Percentiles rank a stretch among this genome's conserved stretches.
Conservation (phyloP, 2,888 invertebrate species). For the Chrysotoxum bicinctum region DNA sequence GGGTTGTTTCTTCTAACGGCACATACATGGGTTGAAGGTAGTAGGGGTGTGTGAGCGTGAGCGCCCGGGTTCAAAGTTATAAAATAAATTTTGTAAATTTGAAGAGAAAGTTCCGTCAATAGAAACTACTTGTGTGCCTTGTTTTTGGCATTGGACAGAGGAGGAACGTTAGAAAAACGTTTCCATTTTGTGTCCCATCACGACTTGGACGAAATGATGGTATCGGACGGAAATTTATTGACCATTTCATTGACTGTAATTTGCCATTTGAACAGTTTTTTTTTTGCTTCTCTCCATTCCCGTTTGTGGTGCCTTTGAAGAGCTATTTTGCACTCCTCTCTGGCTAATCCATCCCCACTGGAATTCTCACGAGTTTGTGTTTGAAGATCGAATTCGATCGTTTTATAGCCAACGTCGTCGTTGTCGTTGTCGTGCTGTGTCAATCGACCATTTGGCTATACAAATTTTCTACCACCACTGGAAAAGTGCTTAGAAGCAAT, state of each 20-base stretch:
- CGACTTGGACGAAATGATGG: conserved; percentile 68
- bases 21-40: not conserved
- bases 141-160: not conserved
- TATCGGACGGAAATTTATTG: conserved; percentile 73
- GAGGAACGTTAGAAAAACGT: conserved; percentile 4
- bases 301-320: not conserved
- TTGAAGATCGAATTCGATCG: conserved; percentile 63
- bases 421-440: conserved; percentile 62
- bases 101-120: conserved; percentile 22
- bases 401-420: conserved; percentile 40
- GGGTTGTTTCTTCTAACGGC: conserved; percentile 15
- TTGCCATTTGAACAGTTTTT: conserved; percentile 66
- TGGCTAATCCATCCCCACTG: conserved; percentile 33
- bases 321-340: conserved; percentile 25
- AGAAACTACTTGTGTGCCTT: not conserved
- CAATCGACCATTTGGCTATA: conserved; percentile 59
- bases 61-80: conserved; percentile 31
- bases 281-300: conserved; percentile 1
- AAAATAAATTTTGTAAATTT: conserved; percentile 28
- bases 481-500: conserved; percentile 57
- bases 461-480: conserved; percentile 57
- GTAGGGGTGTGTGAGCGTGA: not conserved
- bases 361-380: conserved; percentile 60
- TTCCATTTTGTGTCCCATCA: conserved; percentile 55
- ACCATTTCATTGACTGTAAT: conserved; percentile 74